Percentiles rank a stretch among this genome's conserved stretches.
These are phyloP conservation scores for Echinarachnius parma DNA, from an alignment of 53 echinoderm and acorn worm species.

Conservation along the genomic window DNA sequence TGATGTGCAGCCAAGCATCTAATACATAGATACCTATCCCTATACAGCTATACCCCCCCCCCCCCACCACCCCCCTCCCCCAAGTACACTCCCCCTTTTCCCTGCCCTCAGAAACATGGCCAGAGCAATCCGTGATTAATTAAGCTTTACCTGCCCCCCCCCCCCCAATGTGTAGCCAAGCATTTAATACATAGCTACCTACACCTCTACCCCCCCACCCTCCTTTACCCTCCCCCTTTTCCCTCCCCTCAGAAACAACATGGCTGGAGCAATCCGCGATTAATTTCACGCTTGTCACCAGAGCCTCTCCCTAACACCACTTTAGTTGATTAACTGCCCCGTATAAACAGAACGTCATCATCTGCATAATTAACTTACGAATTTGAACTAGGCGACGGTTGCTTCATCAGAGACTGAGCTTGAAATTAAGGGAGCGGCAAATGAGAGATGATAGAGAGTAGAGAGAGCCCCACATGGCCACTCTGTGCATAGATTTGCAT, in stretches of 20 bases:
- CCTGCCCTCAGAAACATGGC: too few relatives aligned
- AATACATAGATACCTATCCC: too few relatives aligned
- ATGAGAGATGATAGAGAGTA: too few relatives aligned
- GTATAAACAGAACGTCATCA: constrained; percentile 44
- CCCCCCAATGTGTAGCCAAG: not conserved
- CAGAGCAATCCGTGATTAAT: too few relatives aligned
- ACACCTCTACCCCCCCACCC: not conserved
- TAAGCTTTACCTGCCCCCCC: not conserved
- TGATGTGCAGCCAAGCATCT: too few relatives aligned
- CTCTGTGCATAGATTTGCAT: constrained; percentile 33
- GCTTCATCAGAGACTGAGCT: constrained; percentile 23
- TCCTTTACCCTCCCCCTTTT: not conserved
- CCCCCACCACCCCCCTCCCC: too few relatives aligned
- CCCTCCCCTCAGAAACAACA: constrained; percentile 1
- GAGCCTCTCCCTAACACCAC: constrained; percentile 33
- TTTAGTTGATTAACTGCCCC: constrained; percentile 51
- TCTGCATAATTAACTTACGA: constrained; percentile 55
- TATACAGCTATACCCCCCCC: too few relatives aligned
- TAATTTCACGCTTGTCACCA: constrained; percentile 53
- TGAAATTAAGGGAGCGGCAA: too few relatives aligned
- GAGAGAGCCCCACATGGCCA: not conserved
- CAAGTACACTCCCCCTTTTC: too few relatives aligned
- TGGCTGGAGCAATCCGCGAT: constrained; percentile 19
- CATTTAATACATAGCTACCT: not conserved
- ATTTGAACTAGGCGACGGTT: constrained; percentile 45